Percentiles rank a stretch among this genome's conserved stretches.
These are phyloP conservation scores for Dastarcus helophoroides DNA, from an alignment of 2,888 invertebrate genomes.

Conservation along the genomic window DNA sequence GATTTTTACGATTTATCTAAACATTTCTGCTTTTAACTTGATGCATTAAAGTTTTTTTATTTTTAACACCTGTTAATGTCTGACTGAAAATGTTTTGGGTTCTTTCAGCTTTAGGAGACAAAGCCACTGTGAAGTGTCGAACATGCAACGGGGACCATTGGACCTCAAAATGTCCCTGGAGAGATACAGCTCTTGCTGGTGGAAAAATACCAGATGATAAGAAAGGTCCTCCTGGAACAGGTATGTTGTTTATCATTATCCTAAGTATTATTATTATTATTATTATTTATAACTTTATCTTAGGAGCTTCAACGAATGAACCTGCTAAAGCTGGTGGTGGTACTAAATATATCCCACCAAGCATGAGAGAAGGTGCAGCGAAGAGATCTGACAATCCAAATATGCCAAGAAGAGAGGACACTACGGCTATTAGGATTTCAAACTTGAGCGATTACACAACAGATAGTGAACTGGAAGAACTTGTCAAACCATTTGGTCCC, in stretches of 20 bases:
- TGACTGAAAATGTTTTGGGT: not conserved
- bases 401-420: conserved; percentile 61
- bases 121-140: conserved; percentile 74
- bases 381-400: conserved; percentile 58
- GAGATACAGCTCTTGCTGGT: conserved; percentile 71
- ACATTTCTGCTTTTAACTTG: no score
- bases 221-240: conserved; percentile 26
- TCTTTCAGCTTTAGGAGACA: conserved; percentile 38
- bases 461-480: conserved; percentile 89
- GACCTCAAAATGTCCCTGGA: conserved; percentile 97
- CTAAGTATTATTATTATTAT: conserved; percentile 4
- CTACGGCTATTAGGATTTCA: conserved; percentile 90
- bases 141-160: conserved; percentile 94
- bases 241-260: no score
- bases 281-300: not conserved
- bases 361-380: conserved; percentile 71
- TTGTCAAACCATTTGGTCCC: conserved; percentile 88
- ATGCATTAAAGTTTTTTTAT: no score
- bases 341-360: conserved; percentile 80
- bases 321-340: conserved; percentile 36
- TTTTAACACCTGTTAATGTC: no score
- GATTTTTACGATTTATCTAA: no score
- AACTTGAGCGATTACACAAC: conserved; percentile 94
- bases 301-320: conserved; percentile 16
- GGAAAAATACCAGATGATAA: conserved; percentile 49